phyloP scores from a whole-genome alignment of 2,797 vertebrate genomes.

The Morelia viridis region DNA sequence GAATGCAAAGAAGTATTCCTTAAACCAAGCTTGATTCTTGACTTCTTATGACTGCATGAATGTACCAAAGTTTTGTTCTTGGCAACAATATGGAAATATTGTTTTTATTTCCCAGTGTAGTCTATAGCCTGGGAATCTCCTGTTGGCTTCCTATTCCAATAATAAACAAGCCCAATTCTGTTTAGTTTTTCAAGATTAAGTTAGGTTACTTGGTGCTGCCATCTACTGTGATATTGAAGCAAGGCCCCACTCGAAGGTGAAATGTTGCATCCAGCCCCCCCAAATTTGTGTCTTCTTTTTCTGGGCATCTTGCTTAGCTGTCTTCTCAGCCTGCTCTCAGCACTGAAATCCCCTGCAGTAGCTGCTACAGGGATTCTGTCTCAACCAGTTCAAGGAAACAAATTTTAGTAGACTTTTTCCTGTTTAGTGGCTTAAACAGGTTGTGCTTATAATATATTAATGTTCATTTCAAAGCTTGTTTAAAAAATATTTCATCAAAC shows the following conservation, averaged over 20 bases:
- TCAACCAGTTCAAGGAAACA: slow-evolving; percentile 17
- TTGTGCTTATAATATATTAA: neutral
- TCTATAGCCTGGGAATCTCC: neutral
- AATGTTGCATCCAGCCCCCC: neutral
- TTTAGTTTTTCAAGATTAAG: neutral
- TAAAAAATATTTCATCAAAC: slow-evolving; percentile 13
- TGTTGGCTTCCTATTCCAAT: neutral
- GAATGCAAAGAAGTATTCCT: neutral
- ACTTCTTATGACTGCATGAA: neutral
- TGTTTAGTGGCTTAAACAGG: slow-evolving; percentile 18
- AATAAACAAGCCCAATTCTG: neutral
- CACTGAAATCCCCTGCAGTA: neutral
- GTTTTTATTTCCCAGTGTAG: neutral
- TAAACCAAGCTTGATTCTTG: no score
- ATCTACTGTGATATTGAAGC: neutral
- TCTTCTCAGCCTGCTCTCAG: neutral
- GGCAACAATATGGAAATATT: neutral
- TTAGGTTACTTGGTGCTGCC: neutral
- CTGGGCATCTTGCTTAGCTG: neutral
- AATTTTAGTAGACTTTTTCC: neutral
- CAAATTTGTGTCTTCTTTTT: neutral
- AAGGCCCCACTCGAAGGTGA: neutral
- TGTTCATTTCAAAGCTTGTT: slow-evolving; percentile 29
- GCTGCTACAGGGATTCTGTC: neutral
- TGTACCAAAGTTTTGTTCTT: neutral